Evolutionary conservation across 2,113 vertebrate species (phyloP).

Genomic region (Brevimyrus niger): DNA sequence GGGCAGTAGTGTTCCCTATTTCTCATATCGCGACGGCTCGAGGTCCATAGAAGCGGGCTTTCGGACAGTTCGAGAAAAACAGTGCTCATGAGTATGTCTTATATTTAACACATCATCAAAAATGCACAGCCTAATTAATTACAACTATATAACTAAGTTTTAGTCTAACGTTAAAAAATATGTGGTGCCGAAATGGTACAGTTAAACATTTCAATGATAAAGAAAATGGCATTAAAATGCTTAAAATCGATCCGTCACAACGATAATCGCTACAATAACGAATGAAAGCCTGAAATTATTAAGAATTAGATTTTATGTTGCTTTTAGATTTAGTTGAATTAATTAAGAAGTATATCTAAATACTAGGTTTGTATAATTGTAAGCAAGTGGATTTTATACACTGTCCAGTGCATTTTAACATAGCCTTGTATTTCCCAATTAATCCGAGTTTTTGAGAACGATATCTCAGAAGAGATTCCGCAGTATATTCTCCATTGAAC

Average conservation of each 20-base stretch:
- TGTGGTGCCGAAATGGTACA: background rate
- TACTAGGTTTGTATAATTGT: background rate
- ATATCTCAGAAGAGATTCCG: background rate
- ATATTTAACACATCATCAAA: background rate
- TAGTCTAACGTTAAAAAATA: background rate
- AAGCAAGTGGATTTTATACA: background rate
- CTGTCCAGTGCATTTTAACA: background rate
- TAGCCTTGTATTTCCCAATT: background rate
- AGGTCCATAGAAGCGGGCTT: background rate
- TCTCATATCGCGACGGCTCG: background rate
- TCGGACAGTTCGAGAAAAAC: background rate
- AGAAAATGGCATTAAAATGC: background rate
- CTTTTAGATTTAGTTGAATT: background rate
- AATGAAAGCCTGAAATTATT: background rate
- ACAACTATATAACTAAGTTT: background rate
- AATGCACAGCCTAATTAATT: background rate
- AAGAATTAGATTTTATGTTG: background rate
- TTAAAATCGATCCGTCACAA: background rate
- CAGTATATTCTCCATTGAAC: background rate
- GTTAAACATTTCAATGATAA: background rate
- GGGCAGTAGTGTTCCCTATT: background rate
- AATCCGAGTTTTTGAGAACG: background rate
- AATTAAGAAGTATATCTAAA: background rate
- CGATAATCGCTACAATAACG: background rate
- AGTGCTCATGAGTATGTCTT: background rate